phyloP scores from a whole-genome alignment of 1,140 invertebrate genomes.

The Littorina saxatilis region DNA sequence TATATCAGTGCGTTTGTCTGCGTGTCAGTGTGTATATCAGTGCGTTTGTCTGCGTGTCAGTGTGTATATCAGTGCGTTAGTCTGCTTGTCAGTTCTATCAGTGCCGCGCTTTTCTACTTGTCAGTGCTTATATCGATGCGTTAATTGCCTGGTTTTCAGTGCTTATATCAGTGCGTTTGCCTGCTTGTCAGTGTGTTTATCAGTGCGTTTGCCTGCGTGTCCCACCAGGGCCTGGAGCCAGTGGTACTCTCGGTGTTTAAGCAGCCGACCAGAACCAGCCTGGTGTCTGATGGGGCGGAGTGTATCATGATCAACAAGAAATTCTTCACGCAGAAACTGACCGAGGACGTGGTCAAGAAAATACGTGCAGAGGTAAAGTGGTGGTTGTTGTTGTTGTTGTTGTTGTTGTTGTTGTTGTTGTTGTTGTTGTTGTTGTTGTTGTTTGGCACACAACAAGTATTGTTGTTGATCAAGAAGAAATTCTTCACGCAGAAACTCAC shows the following conservation, averaged over 20 bases:
- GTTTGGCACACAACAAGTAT: too few species aligned
- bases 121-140: too few species aligned
- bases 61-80: too few species aligned
- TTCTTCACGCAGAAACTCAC: constrained; percentile 69
- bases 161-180: too few species aligned
- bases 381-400: not conserved
- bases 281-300: constrained; percentile 71
- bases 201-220: not conserved
- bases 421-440: too few species aligned
- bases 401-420: not conserved
- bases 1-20: not conserved
- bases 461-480: constrained; percentile 69
- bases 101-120: too few species aligned
- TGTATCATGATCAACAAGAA: constrained; percentile 70
- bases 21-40: not conserved
- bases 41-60: too few species aligned
- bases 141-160: too few species aligned
- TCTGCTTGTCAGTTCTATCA: too few species aligned
- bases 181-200: too few species aligned
- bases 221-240: constrained; percentile 63
- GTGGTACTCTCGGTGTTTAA: constrained; percentile 62
- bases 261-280: constrained; percentile 60
- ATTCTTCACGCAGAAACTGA: constrained; percentile 68
- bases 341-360: constrained; percentile 50
- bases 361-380: not conserved